These are phyloP conservation scores for Lepidochrysops patricia DNA, from an alignment of 2,888 invertebrate genomes.

Conservation along the genomic window DNA sequence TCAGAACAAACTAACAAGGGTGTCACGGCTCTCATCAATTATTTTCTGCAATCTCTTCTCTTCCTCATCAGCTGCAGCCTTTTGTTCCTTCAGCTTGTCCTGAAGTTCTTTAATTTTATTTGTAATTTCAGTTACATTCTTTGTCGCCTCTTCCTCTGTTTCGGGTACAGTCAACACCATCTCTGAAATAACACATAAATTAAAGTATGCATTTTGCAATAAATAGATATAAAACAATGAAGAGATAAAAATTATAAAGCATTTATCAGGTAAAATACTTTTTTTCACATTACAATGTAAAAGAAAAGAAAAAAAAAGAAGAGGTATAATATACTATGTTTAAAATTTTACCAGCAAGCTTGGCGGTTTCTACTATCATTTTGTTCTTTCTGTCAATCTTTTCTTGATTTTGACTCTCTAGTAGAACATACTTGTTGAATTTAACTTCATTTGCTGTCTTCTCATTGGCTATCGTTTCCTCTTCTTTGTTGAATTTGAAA, in stretches of 20 bases:
- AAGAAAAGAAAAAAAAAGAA: background rate
- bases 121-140: conserved; percentile 37
- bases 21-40: conserved; percentile 55
- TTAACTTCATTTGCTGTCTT: conserved; percentile 58
- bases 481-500: conserved; percentile 54
- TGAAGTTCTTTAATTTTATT: conserved; percentile 46
- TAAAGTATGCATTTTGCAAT: background rate
- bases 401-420: conserved; percentile 66
- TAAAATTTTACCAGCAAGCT: conserved; percentile 47
- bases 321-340: background rate
- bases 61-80: conserved; percentile 46
- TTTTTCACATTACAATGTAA: too few relatives aligned
- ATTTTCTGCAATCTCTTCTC: conserved; percentile 51
- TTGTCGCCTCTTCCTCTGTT: conserved; percentile 47
- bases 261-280: too few relatives aligned
- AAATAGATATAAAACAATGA: too few relatives aligned
- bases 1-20: conserved; percentile 42
- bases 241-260: too few relatives aligned
- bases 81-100: conserved; percentile 44
- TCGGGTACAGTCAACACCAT: conserved; percentile 44
- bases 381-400: conserved; percentile 55
- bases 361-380: conserved; percentile 52
- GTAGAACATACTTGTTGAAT: conserved; percentile 50
- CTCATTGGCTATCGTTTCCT: conserved; percentile 60
- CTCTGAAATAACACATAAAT: conserved; percentile 31